These are phyloP conservation scores for Pseudonaja textilis DNA, from an alignment of 2,113 vertebrate species.

Conservation along the genomic window DNA sequence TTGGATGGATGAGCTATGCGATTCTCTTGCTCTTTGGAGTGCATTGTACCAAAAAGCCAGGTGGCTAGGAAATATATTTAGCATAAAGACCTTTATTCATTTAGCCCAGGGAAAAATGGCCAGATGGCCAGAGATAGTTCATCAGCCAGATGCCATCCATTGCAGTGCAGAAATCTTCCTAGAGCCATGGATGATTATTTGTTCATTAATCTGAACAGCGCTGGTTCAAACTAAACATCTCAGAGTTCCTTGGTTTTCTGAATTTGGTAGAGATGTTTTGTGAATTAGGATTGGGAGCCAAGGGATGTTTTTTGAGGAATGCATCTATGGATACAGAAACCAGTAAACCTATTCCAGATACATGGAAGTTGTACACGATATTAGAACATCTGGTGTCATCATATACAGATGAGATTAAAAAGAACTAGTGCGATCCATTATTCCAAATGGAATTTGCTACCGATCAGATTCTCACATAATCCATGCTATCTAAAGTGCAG, in stretches of 20 bases:
- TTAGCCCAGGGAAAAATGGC: constrained; percentile 22
- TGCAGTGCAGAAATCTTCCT: neutral
- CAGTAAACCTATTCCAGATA: neutral
- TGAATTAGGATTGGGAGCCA: neutral
- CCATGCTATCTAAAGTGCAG: neutral
- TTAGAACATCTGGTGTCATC: neutral
- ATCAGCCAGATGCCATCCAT: constrained; percentile 19
- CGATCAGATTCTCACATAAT: neutral
- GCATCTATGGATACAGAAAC: neutral
- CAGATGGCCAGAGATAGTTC: neutral
- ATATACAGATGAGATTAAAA: neutral
- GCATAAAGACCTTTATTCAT: constrained; percentile 25
- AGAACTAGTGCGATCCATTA: neutral
- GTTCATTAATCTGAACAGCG: neutral
- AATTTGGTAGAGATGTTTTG: neutral
- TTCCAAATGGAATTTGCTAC: neutral
- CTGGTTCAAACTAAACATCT: neutral
- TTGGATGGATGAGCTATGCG: neutral
- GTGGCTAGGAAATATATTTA: constrained; percentile 29
- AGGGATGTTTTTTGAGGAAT: neutral
- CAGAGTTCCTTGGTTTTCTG: neutral
- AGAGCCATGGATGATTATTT: neutral
- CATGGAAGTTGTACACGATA: neutral
- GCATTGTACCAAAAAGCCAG: neutral
- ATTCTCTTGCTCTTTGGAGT: constrained; percentile 2